phyloP scores from a whole-genome alignment of 2,797 vertebrate genomes.

The Pseudochaenichthys georgianus region DNA sequence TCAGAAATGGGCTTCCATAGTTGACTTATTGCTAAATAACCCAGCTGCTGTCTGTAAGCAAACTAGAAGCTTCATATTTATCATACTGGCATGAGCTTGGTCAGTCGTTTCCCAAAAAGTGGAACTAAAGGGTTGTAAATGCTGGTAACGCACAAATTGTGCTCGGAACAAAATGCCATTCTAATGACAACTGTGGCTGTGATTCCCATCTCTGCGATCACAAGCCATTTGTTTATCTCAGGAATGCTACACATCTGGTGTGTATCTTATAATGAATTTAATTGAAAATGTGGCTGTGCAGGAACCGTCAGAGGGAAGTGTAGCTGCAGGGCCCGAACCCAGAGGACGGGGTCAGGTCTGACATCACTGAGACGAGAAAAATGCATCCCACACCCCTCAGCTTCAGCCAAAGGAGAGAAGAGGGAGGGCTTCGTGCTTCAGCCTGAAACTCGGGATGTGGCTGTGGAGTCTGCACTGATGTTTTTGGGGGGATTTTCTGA shows the following conservation, averaged over 20 bases:
- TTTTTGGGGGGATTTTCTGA: conserved; percentile 38
- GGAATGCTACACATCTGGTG: conserved; percentile 45
- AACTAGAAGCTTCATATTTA: neutral
- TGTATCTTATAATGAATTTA: conserved; percentile 11
- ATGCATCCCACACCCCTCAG: conserved; percentile 17
- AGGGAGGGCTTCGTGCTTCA: conserved; percentile 14
- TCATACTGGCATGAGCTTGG: neutral
- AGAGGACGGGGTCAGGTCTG: conserved; percentile 23
- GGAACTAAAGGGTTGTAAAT: neutral
- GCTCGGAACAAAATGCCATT: neutral
- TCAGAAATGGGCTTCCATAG: no score
- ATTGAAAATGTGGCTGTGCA: neutral
- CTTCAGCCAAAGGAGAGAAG: conserved; percentile 35
- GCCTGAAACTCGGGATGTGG: conserved; percentile 51
- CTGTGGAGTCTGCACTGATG: conserved; percentile 7
- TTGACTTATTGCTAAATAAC: no score
- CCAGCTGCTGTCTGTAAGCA: neutral
- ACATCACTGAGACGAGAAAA: conserved; percentile 38
- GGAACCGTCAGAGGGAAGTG: conserved; percentile 10
- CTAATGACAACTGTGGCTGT: neutral
- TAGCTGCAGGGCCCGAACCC: conserved; percentile 11
- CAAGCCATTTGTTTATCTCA: conserved; percentile 22
- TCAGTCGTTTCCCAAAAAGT: neutral
- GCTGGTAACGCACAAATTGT: neutral
- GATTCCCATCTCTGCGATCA: conserved; percentile 8